A percentile compares a stretch with the other conserved stretches of the same genome.
Evolutionary conservation across 2,113 vertebrate species (phyloP).

Genomic region (Thalassarche chlororhynchos): DNA sequence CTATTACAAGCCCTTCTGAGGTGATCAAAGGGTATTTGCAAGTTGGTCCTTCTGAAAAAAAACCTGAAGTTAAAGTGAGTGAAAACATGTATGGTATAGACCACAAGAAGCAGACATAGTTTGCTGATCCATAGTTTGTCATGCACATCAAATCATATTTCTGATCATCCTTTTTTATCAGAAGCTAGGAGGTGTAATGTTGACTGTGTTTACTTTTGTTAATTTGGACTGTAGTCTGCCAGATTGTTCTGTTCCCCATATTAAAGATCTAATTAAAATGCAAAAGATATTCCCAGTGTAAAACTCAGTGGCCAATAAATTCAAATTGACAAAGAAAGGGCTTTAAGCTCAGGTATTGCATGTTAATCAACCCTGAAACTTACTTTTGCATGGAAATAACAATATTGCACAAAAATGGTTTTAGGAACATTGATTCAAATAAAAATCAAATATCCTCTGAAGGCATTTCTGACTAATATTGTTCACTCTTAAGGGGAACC

Average conservation of each 20-base stretch:
- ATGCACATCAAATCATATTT: neutral
- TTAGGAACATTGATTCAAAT: neutral
- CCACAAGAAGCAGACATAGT: neutral
- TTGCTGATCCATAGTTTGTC: neutral
- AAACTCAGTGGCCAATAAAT: neutral
- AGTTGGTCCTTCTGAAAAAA: neutral
- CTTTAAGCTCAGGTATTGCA: neutral
- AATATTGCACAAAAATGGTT: neutral
- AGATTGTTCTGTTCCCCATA: neutral
- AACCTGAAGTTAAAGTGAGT: neutral
- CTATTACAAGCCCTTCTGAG: neutral
- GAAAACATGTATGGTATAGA: neutral
- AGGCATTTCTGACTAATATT: neutral
- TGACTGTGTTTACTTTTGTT: neutral
- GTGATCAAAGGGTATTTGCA: neutral
- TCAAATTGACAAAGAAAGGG: neutral
- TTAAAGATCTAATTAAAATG: constrained; percentile 15
- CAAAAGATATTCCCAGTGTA: neutral
- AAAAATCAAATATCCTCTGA: neutral
- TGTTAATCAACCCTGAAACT: neutral
- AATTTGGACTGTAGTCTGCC: neutral
- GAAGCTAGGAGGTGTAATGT: neutral
- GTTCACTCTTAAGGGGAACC: neutral
- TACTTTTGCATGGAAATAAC: neutral
- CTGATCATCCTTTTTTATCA: neutral